Base-by-base conservation (phyloP, 1,140 invertebrate genomes). In the Lordiphosa stackelbergi region DNA sequence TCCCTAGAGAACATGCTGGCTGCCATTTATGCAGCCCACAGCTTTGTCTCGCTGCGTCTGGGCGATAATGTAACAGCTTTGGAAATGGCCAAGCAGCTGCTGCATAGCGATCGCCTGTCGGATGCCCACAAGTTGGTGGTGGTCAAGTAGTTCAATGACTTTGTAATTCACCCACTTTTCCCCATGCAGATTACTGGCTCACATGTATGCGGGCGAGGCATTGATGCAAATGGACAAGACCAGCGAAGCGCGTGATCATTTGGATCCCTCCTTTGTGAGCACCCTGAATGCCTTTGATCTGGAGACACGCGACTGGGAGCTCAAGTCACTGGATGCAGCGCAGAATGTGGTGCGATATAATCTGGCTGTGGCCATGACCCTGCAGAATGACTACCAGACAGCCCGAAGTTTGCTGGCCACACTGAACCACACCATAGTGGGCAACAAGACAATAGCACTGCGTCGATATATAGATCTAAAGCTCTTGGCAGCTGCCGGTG, bases 171-270 rank as follows among this genome's bases (percentile, higher is more conserved):
- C n/a, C 19, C 1, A 0, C 6, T 11, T 5, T 2, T 6, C 5
- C 5, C 2, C 9, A 45, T 37, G 5, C 90, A 95, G 94, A 87
- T 92, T 96, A 58, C 89, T 97, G 58, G 95, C 92, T 0, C 93
- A 96, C 87, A 91, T 98, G 63, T 98, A 98, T 88, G 93, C 94
- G 12, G 95, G 95, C 0, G 96, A 98, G 88, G 93, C 95, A 38
- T 88, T 96, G n/a, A 92, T 98, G 64, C 91, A 94, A 51, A 88
- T 96, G 77, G 94, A 97, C 77, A 92, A 93, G 89, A 93, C 96
- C 40, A 89, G 90, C 4, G 95, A 97, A 88, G 96, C 96, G 2
- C 91, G 97, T 12, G 92, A 95, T 57, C 92, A 96, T 87, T 89
- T 98, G 19, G 95, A 96, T 77, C 94, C 94, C 4, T 93, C 95